Evolutionary conservation across 1,140 invertebrate genomes (phyloP).

Genomic region (Drosophila truncata): DNA sequence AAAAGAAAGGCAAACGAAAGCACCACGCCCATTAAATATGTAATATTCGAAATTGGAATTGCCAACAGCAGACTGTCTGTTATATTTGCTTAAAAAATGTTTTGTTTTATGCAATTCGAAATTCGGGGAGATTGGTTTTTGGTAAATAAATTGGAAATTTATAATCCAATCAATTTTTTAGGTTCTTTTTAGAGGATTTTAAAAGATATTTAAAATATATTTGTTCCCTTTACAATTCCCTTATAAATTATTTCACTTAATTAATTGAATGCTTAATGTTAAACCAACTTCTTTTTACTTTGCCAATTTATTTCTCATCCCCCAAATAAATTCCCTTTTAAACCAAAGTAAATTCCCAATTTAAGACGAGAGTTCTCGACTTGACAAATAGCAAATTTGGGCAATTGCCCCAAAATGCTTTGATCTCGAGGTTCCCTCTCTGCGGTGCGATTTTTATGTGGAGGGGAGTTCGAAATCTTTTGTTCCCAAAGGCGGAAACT

Average conservation of each 20-base stretch:
- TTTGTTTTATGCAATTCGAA: neutral
- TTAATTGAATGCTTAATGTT: constrained; percentile 6
- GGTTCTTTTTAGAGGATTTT: neutral
- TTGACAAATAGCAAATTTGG: constrained; percentile 39
- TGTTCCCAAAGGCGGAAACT: constrained; percentile 30
- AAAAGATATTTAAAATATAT: neutral
- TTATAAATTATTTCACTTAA: constrained; percentile 1
- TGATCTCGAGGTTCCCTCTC: constrained; percentile 10
- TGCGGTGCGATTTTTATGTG: neutral
- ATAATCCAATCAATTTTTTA: neutral
- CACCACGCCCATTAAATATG: constrained; percentile 39
- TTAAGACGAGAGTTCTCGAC: constrained; percentile 17
- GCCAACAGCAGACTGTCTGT: neutral
- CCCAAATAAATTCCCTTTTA: neutral
- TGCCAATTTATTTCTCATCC: constrained; percentile 12
- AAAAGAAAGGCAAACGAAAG: constrained; percentile 25
- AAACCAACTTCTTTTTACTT: constrained; percentile 1
- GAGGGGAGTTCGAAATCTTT: constrained; percentile 12
- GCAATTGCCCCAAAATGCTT: constrained; percentile 28
- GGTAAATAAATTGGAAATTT: neutral
- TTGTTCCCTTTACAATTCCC: neutral
- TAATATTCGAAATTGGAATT: constrained; percentile 23
- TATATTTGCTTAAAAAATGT: constrained; percentile 1
- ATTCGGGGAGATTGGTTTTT: neutral
- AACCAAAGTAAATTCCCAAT: constrained; percentile 21